A percentile compares a stretch with the other conserved stretches of the same genome.
Evolutionary conservation across 2,113 vertebrate genomes (phyloP).

Genomic region (Zosterops pallidus): DNA sequence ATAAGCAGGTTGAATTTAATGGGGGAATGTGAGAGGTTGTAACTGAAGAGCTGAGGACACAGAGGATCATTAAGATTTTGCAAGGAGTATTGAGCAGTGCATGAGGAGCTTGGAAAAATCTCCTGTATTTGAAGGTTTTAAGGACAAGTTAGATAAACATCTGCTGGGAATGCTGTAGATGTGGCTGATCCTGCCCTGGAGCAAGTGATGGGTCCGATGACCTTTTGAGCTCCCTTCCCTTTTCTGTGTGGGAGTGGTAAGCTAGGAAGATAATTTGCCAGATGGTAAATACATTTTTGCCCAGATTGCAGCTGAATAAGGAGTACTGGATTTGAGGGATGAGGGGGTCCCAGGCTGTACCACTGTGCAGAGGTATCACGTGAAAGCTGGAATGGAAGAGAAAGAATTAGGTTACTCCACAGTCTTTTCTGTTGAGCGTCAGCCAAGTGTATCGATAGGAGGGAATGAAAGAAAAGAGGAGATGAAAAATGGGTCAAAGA

Average conservation of each 20-base stretch:
- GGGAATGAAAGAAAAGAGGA: slow-evolving; percentile 5
- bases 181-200: slow-evolving; percentile 39
- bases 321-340: not conserved
- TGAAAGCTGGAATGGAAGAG: not conserved
- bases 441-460: not conserved
- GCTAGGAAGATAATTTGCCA: slow-evolving; percentile 51
- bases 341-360: not conserved
- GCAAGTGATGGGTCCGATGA: slow-evolving; percentile 15
- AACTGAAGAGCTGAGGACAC: slow-evolving; percentile 60
- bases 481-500: slow-evolving; percentile 57
- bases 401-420: not conserved
- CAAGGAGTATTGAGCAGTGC: slow-evolving; percentile 14
- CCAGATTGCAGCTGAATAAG: slow-evolving; percentile 5
- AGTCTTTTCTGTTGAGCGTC: not conserved
- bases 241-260: slow-evolving; percentile 28
- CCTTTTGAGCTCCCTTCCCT: slow-evolving; percentile 48
- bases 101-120: slow-evolving; percentile 37
- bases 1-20: slow-evolving; percentile 66
- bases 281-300: slow-evolving; percentile 59
- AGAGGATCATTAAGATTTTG: slow-evolving; percentile 60
- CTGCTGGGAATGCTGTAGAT: slow-evolving; percentile 56
- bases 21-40: slow-evolving; percentile 58
- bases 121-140: slow-evolving; percentile 5
- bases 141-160: slow-evolving; percentile 52
- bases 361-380: not conserved